Evolutionary conservation across 2,797 vertebrate genomes (phyloP).

Genomic region (Silurus aristotelis): DNA sequence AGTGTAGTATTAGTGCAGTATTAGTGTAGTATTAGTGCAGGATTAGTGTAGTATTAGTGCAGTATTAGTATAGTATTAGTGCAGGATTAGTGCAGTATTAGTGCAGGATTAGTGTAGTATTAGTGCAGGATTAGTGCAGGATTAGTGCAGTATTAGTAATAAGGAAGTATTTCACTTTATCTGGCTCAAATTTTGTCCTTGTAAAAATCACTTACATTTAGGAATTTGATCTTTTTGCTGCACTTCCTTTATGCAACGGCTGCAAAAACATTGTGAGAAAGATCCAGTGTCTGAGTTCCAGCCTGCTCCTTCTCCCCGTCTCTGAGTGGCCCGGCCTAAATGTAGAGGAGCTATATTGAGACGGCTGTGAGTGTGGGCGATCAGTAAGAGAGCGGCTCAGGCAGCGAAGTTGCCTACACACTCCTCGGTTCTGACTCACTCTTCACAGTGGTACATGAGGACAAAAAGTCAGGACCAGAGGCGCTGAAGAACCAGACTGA

Average conservation of each 20-base stretch:
- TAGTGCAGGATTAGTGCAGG: no score
- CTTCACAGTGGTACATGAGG: slow-evolving; percentile 58
- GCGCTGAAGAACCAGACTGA: slow-evolving; percentile 48
- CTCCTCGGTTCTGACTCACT: slow-evolving; percentile 71
- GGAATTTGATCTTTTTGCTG: slow-evolving; percentile 23
- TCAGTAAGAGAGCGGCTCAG: slow-evolving; percentile 75
- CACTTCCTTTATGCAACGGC: slow-evolving; percentile 21
- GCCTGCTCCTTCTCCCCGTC: slow-evolving; percentile 43
- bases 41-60: no score
- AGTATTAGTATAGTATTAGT: no score
- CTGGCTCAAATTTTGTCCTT: slow-evolving; percentile 8
- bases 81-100: no score
- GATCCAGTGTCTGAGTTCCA: slow-evolving; percentile 41
- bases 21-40: no score
- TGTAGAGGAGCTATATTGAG: slow-evolving; percentile 68
- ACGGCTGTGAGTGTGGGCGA: slow-evolving; percentile 67
- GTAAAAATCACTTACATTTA: slow-evolving; percentile 10
- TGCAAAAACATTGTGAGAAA: not conserved
- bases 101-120: no score
- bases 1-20: no score
- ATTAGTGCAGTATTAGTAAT: no score
- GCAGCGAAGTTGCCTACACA: slow-evolving; percentile 72
- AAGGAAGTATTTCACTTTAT: not conserved
- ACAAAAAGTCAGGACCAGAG: slow-evolving; percentile 48
- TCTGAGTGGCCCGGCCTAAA: slow-evolving; percentile 56